Base-by-base conservation (phyloP, 2,888 invertebrate species). In the Diarsia mendica region DNA sequence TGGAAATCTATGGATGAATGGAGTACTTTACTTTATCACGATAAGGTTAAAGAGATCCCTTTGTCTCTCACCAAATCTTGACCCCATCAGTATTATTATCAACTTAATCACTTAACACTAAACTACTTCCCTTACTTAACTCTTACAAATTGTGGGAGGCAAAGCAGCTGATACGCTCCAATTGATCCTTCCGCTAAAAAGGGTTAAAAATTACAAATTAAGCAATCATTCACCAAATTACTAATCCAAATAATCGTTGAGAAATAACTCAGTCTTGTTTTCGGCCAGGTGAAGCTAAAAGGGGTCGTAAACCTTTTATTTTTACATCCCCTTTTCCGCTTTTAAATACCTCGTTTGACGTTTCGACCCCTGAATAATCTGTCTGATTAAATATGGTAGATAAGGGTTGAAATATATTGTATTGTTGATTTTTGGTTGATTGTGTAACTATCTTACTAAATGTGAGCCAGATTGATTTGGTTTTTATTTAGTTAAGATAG, bases 381-480 rank as follows among this genome's bases (percentile, higher is more conserved):
- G 82, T 84, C 90, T 89, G 93, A 93, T 93, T 87, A 88, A 92
- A 92, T 91, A 88, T 82, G 23, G 20, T 15, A 78, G 93, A 93
- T 93, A 93, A 87, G 82, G 67, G 72, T 80, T 84, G 79, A 79
- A 74, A 85, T 84, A 79, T 83, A 79, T 85, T 79, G 77, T 82
- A 76, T 74, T 83, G 82, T 84, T 78, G 79, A 76, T 82, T 77
- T 65, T 55, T 74, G 10, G 49, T 33, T 69, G 84, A 87, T 87
- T 78, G 75, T 78, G 72, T 73, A 72, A 28, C 3, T 79, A 70
- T 63, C 20, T 46, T 33, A 67, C 13, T 15, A 18, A 13, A 28
- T 10, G 20, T 51, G 2, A n/a, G 3, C n/a, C n/a, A 20, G 46
- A 65, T 48, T 10, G 39, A 44, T 75, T 72, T 23, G 3, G 33